A percentile compares a stretch with the other conserved stretches of the same genome.
Evolutionary conservation across 2,113 vertebrate species (phyloP).

Genomic region (Protomyctophum bolini): DNA sequence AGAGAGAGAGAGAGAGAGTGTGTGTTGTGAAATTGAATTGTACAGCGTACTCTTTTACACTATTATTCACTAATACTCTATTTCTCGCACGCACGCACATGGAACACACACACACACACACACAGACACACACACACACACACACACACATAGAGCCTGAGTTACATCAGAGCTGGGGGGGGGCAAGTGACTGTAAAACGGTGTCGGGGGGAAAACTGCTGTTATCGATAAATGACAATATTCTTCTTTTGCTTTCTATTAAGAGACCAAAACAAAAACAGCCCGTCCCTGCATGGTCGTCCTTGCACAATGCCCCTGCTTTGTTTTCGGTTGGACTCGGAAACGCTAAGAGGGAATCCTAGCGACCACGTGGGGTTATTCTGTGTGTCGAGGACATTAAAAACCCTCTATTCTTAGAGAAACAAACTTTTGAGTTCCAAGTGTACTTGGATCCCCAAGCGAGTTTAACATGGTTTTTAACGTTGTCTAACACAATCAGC

Average conservation of each 20-base stretch:
- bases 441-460: too few relatives aligned
- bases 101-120: background rate
- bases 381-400: conserved; percentile 22
- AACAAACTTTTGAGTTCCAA: too few relatives aligned
- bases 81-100: conserved; percentile 3
- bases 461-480: too few relatives aligned
- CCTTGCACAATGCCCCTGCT: conserved; percentile 55
- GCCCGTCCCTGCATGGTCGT: conserved; percentile 24
- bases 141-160: background rate
- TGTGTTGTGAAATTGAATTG: conserved; percentile 21
- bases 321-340: conserved; percentile 15
- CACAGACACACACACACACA: conserved; percentile 1
- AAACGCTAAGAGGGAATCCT: conserved; percentile 19
- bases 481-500: too few relatives aligned
- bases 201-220: conserved; percentile 35
- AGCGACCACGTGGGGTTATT: conserved; percentile 18
- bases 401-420: background rate
- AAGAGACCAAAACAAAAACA: conserved; percentile 27
- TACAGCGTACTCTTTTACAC: conserved; percentile 34
- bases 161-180: conserved; percentile 12
- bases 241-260: conserved; percentile 21
- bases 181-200: conserved; percentile 17
- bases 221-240: conserved; percentile 56
- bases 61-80: conserved; percentile 8
- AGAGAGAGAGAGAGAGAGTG: too few relatives aligned